These are phyloP conservation scores for Apotomis betuletana DNA, from an alignment of 2,888 invertebrate genomes.

Conservation along the genomic window DNA sequence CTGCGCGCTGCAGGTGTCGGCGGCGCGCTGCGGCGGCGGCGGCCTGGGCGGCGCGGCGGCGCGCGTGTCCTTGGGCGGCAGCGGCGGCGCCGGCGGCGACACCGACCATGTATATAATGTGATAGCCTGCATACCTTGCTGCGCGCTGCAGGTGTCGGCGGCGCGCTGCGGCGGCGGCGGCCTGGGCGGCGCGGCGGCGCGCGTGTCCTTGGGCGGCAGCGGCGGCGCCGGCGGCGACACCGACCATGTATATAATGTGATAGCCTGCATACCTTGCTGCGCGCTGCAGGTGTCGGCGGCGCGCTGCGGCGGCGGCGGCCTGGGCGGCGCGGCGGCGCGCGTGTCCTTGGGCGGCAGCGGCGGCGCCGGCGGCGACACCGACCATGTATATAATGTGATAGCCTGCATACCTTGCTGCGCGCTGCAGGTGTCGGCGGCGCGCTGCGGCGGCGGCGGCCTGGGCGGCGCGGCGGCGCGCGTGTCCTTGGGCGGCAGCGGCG, in stretches of 20 bases:
- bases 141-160: background rate
- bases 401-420: too few relatives aligned
- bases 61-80: constrained; percentile 54
- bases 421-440: too few relatives aligned
- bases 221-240: constrained; percentile 48
- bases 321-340: constrained; percentile 48
- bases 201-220: constrained; percentile 54
- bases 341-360: constrained; percentile 54
- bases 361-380: constrained; percentile 25
- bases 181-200: constrained; percentile 48
- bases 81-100: constrained; percentile 49
- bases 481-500: too few relatives aligned
- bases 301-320: constrained; percentile 44
- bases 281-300: background rate
- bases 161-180: constrained; percentile 44
- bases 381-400: too few relatives aligned
- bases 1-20: background rate
- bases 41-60: constrained; percentile 48
- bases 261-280: background rate
- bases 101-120: background rate
- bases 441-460: too few relatives aligned
- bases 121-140: too few relatives aligned
- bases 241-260: background rate
- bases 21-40: constrained; percentile 43
- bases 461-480: too few relatives aligned